phyloP scores from a whole-genome alignment of 92 coral and sea anemone species.

The Bergia puertoricense region DNA sequence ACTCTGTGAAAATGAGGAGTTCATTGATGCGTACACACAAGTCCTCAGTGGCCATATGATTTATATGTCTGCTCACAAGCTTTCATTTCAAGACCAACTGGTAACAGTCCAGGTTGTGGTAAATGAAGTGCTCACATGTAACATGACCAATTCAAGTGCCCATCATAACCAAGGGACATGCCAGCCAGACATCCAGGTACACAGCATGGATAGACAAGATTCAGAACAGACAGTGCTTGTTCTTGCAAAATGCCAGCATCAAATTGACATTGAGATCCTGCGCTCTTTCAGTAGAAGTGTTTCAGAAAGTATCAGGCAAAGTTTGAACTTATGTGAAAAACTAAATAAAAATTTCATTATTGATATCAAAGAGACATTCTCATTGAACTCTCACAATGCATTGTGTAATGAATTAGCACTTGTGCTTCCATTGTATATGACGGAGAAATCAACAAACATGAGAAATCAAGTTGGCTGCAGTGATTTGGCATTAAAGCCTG shows the following conservation, averaged over 20 bases:
- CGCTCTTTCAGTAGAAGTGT: neutral
- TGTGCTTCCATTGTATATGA: constrained; percentile 13
- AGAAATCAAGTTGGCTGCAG: too few species aligned
- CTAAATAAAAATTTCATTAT: neutral
- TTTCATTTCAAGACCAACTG: too few species aligned
- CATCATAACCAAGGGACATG: too few species aligned
- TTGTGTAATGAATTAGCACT: constrained; percentile 11
- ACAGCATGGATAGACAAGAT: neutral
- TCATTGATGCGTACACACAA: too few species aligned
- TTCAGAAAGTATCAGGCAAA: constrained; percentile 5
- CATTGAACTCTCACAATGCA: neutral
- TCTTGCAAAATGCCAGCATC: constrained; percentile 21
- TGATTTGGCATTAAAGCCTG: neutral
- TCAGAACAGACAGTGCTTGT: neutral
- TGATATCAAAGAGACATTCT: neutral
- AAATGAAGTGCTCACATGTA: too few species aligned
- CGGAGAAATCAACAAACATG: too few species aligned
- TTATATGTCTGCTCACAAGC: too few species aligned
- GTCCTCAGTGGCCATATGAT: too few species aligned
- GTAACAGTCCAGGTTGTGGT: too few species aligned
- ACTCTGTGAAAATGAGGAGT: too few species aligned
- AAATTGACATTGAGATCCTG: constrained; percentile 17
- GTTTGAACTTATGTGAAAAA: neutral
- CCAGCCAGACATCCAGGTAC: neutral
- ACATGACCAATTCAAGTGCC: too few species aligned